Evolutionary conservation across 2,113 vertebrate genomes (phyloP).

Genomic region (Syngnathus scovelli): DNA sequence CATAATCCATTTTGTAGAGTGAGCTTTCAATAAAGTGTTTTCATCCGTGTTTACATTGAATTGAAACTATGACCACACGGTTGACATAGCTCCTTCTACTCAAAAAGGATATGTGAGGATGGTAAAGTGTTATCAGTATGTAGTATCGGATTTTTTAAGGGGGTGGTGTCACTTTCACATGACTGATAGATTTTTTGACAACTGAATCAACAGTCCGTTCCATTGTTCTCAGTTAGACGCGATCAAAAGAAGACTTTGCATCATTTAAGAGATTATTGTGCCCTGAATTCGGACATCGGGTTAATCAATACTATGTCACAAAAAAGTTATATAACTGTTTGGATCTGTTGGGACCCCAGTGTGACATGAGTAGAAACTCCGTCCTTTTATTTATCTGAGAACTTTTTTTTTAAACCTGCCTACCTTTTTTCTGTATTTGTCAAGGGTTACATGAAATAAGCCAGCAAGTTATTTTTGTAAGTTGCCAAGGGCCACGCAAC

Average conservation of each 20-base stretch:
- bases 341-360: background rate
- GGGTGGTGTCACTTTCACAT: background rate
- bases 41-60: too few species aligned
- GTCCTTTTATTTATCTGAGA: background rate
- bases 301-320: background rate
- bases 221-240: background rate
- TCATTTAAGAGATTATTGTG: background rate
- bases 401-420: too few species aligned
- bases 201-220: too few species aligned
- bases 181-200: background rate
- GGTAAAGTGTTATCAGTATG: too few species aligned
- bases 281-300: background rate
- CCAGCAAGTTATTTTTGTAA: slow-evolving; percentile 16
- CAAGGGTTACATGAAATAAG: background rate
- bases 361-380: background rate
- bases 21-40: too few species aligned
- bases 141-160: too few species aligned
- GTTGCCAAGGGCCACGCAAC: slow-evolving; percentile 3
- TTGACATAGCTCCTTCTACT: too few species aligned
- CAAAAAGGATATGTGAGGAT: too few species aligned
- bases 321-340: background rate
- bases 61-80: too few species aligned
- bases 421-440: background rate
- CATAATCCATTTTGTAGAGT: too few species aligned
- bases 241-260: background rate